phyloP scores from a whole-genome alignment of 2,888 invertebrate species.

The Ommatoiulus sabulosus region DNA sequence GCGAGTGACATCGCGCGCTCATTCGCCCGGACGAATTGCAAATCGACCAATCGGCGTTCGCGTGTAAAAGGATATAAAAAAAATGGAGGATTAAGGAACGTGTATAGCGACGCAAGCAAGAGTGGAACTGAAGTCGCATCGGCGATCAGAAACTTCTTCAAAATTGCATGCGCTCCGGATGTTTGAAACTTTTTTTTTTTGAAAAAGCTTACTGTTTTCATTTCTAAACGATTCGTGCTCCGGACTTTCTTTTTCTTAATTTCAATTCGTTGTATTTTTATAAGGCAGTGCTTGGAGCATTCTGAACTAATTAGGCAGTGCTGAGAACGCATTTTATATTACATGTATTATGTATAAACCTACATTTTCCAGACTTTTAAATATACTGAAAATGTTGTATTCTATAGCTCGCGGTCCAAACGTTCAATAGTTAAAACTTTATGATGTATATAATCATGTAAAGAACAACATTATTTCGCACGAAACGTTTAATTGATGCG shows the following conservation, averaged over 20 bases:
- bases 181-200: background rate
- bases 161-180: background rate
- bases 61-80: slow-evolving; percentile 18
- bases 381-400: background rate
- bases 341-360: too few relatives aligned
- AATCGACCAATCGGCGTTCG: background rate
- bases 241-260: background rate
- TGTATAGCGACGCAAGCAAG: background rate
- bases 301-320: background rate
- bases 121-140: background rate
- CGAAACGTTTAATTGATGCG: too few relatives aligned
- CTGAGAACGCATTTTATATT: background rate
- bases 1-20: background rate
- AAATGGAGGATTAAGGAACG: slow-evolving; percentile 30
- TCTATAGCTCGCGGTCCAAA: background rate
- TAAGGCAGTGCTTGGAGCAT: background rate
- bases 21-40: background rate
- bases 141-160: background rate
- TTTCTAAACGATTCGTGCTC: background rate
- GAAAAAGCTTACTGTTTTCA: background rate
- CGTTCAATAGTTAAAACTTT: too few relatives aligned
- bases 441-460: too few relatives aligned
- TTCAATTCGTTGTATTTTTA: background rate
- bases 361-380: background rate
- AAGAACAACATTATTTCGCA: too few relatives aligned